A percentile compares a stretch with the other conserved stretches of the same genome.
These are phyloP conservation scores for Panthera leo DNA, from an alignment of 2,113 vertebrate species.

Conservation along the genomic window DNA sequence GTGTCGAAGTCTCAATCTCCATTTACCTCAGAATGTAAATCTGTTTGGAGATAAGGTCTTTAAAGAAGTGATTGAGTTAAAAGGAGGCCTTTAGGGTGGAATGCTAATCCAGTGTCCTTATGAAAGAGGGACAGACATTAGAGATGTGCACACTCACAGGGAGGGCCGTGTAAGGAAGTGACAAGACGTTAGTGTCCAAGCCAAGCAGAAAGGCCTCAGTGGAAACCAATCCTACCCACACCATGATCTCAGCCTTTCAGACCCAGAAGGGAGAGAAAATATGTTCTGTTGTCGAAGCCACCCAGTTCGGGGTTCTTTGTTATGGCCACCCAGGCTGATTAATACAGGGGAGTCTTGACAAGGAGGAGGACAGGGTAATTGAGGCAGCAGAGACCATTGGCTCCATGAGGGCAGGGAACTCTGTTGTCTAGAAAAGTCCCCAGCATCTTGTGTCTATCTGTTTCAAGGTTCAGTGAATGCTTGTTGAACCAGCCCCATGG, in stretches of 20 bases:
- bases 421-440: not conserved
- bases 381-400: not conserved
- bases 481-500: not conserved
- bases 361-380: not conserved
- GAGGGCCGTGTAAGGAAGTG: not conserved
- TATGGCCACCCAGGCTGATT: not conserved
- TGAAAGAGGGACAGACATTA: not conserved
- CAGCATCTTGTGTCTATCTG: not conserved
- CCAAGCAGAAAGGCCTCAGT: not conserved
- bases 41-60: not conserved
- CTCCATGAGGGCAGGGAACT: not conserved
- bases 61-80: not conserved
- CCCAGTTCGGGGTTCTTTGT: not conserved
- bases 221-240: not conserved
- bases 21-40: not conserved
- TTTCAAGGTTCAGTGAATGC: not conserved
- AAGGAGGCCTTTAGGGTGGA: not conserved
- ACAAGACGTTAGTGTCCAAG: not conserved
- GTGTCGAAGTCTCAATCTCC: not conserved
- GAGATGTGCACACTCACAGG: too few relatives aligned
- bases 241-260: not conserved
- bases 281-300: not conserved
- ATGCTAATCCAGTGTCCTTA: not conserved
- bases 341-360: accelerated
- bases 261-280: not conserved